phyloP scores from a whole-genome alignment of 37 sponge, comb jelly and placozoan species.

The Cliona cf. orientalis region DNA sequence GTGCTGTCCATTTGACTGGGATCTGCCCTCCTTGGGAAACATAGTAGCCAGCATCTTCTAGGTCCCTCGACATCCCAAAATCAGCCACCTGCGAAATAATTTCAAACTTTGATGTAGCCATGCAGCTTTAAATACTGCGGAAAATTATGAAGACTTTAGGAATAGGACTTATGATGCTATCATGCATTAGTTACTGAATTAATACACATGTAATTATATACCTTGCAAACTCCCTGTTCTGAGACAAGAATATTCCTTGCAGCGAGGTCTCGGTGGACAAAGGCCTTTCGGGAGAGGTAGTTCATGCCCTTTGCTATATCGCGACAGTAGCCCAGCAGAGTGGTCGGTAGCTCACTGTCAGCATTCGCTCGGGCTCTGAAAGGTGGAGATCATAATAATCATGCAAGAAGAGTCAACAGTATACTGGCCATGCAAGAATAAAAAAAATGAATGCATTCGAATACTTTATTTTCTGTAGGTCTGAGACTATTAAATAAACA shows the following conservation, averaged over 20 bases:
- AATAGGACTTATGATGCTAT: too few relatives aligned
- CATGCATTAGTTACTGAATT: too few relatives aligned
- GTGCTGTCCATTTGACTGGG: slow-evolving; percentile 59
- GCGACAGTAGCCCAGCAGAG: slow-evolving; percentile 55
- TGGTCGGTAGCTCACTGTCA: slow-evolving; percentile 2
- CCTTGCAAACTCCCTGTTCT: slow-evolving; percentile 64
- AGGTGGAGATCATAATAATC: background rate
- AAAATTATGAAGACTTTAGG: too few relatives aligned
- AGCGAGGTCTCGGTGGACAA: slow-evolving; percentile 80
- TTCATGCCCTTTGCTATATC: slow-evolving; percentile 74
- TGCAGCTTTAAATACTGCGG: too few relatives aligned
- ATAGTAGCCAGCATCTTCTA: slow-evolving; percentile 15
- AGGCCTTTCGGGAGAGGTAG: slow-evolving; percentile 61
- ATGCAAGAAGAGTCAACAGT: background rate
- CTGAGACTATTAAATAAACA: background rate
- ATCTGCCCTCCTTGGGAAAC: slow-evolving; percentile 22
- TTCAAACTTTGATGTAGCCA: too few relatives aligned
- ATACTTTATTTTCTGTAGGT: background rate
- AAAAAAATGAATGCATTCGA: background rate
- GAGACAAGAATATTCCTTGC: slow-evolving; percentile 78
- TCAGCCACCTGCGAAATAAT: slow-evolving; percentile 34
- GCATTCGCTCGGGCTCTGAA: slow-evolving; percentile 6
- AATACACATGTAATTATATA: background rate
- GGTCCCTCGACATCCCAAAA: slow-evolving; percentile 44
- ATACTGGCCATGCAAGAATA: background rate